These are phyloP conservation scores for Phycodurus eques DNA, from an alignment of 2,113 vertebrate genomes.

Conservation along the genomic window DNA sequence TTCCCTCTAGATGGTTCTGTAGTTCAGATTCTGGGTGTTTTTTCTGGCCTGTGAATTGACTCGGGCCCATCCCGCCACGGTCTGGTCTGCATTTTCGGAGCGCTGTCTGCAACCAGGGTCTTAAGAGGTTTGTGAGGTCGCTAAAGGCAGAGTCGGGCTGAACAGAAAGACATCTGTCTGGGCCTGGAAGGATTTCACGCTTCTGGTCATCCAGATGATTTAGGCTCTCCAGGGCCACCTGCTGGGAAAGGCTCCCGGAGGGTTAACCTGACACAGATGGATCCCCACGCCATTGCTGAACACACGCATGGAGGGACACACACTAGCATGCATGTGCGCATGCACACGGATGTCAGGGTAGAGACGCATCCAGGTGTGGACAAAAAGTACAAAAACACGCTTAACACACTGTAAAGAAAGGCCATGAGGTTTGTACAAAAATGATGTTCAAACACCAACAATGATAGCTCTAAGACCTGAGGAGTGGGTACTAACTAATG, in stretches of 20 bases:
- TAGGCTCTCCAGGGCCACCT: slow-evolving; percentile 82
- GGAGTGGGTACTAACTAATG: neutral
- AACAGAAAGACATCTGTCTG: slow-evolving; percentile 78
- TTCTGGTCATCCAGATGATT: slow-evolving; percentile 89
- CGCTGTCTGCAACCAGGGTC: slow-evolving; percentile 33
- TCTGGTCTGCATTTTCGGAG: slow-evolving; percentile 60
- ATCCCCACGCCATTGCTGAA: slow-evolving; percentile 58
- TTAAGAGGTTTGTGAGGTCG: slow-evolving; percentile 54
- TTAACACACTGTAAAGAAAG: slow-evolving; percentile 10
- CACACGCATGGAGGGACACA: slow-evolving; percentile 49
- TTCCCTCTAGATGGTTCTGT: neutral
- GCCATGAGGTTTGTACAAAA: slow-evolving; percentile 6
- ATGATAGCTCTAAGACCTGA: slow-evolving; percentile 9
- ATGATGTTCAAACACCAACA: slow-evolving; percentile 14
- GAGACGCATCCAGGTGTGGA: slow-evolving; percentile 49
- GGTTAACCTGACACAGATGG: slow-evolving; percentile 81
- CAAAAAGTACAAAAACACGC: slow-evolving; percentile 33
- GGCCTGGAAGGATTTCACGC: slow-evolving; percentile 91
- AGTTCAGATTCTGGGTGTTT: neutral
- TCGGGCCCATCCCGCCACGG: slow-evolving; percentile 33
- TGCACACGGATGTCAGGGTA: slow-evolving; percentile 32
- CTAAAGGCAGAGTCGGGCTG: slow-evolving; percentile 40
- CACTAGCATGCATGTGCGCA: slow-evolving; percentile 11
- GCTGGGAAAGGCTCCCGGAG: slow-evolving; percentile 83
- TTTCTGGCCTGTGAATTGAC: slow-evolving; percentile 9